phyloP scores from a whole-genome alignment of 1,140 invertebrate genomes.

The Phenacoccus solenopsis region DNA sequence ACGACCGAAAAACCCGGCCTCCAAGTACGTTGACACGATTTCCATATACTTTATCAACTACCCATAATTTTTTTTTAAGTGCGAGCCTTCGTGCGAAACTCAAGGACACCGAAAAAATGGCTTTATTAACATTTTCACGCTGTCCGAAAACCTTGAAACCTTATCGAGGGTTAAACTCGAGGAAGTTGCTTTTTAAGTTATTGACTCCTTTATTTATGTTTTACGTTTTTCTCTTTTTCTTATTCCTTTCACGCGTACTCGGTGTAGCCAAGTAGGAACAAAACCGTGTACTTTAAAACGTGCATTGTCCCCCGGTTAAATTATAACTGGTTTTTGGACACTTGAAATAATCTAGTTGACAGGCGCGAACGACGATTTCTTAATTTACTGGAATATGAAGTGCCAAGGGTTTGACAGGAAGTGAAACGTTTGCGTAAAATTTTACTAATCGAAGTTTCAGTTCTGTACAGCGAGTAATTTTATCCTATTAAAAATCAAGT shows the following conservation, averaged over 20 bases:
- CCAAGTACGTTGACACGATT: neutral
- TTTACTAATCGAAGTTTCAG: neutral
- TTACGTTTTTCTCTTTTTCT: neutral
- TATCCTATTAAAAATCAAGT: neutral
- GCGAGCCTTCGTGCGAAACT: neutral
- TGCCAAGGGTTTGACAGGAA: neutral
- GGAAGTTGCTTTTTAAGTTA: constrained; percentile 2
- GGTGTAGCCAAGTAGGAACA: too few relatives aligned
- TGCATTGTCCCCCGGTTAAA: neutral
- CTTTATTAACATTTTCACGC: neutral
- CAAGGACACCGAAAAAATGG: neutral
- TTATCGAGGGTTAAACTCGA: neutral
- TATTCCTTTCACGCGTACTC: too few relatives aligned
- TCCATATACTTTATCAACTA: neutral
- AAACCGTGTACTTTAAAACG: neutral
- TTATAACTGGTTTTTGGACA: neutral
- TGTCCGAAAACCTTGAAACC: neutral
- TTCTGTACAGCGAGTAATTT: neutral
- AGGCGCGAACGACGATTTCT: neutral
- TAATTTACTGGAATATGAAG: neutral
- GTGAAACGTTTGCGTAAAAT: neutral
- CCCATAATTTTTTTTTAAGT: neutral
- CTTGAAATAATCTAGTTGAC: neutral
- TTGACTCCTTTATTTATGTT: neutral
- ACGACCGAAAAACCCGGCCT: neutral